Evolutionary conservation across 2,888 invertebrate species (phyloP).

Genomic region (Chalcis sispes): DNA sequence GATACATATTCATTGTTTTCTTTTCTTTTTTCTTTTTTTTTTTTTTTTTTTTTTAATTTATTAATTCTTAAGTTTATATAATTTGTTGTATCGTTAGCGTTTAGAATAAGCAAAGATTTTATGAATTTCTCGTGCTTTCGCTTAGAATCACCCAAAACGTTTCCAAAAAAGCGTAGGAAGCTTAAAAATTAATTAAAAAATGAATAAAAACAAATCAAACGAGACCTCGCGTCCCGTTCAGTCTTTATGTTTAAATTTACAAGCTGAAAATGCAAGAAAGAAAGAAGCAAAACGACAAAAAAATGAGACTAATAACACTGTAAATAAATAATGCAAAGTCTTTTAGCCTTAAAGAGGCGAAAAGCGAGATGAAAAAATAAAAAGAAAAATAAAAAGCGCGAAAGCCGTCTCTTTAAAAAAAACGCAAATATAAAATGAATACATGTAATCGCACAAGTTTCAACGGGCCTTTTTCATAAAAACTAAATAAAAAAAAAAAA

Average conservation of each 20-base stretch:
- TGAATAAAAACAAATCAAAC: background rate
- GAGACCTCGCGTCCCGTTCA: background rate
- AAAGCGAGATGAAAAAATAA: background rate
- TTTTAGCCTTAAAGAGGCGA: background rate
- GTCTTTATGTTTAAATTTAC: slow-evolving; percentile 8
- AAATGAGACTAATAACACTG: slow-evolving; percentile 19
- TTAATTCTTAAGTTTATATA: too few species aligned
- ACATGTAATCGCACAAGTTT: slow-evolving; percentile 56
- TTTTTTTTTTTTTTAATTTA: too few species aligned
- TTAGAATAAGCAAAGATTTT: too few species aligned
- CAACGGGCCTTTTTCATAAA: slow-evolving; percentile 55
- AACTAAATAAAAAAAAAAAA: slow-evolving; percentile 16
- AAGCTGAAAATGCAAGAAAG: too few species aligned
- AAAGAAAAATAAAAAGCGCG: background rate
- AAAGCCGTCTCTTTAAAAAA: slow-evolving; percentile 33
- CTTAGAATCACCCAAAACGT: too few species aligned
- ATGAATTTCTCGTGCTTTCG: too few species aligned
- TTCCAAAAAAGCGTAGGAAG: too few species aligned
- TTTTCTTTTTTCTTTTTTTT: too few species aligned
- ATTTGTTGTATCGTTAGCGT: too few species aligned
- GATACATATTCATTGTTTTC: too few species aligned
- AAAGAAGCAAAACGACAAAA: background rate
- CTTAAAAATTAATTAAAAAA: too few species aligned
- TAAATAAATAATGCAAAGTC: slow-evolving; percentile 33
- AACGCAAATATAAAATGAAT: slow-evolving; percentile 32